Evolutionary conservation across 2,113 vertebrate genomes (phyloP).

Genomic region (Chiloscyllium plagiosum): DNA sequence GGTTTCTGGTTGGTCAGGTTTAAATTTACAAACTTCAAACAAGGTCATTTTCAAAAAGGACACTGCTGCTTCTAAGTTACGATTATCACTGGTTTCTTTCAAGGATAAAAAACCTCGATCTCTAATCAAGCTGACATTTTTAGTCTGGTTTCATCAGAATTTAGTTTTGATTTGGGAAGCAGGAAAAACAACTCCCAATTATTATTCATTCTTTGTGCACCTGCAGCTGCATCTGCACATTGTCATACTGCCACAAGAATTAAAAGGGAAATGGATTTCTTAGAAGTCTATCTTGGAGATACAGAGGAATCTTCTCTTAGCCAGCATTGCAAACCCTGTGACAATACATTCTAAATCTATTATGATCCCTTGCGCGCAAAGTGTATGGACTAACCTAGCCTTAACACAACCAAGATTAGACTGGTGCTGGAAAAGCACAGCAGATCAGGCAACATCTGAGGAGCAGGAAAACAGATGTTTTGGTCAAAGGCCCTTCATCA

Average conservation of each 20-base stretch:
- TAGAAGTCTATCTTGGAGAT: neutral
- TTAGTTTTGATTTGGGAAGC: neutral
- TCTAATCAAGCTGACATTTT: neutral
- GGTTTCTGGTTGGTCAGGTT: neutral
- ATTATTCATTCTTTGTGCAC: neutral
- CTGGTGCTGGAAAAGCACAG: too few relatives aligned
- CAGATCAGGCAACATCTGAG: too few relatives aligned
- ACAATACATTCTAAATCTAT: neutral
- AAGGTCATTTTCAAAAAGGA: conserved; percentile 13
- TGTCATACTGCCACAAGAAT: neutral
- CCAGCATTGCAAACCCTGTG: neutral
- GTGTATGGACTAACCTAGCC: too few relatives aligned
- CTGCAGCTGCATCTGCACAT: neutral
- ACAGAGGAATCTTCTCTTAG: neutral
- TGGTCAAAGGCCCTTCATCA: too few relatives aligned
- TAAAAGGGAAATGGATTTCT: neutral
- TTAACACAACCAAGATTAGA: too few relatives aligned
- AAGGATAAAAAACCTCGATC: neutral
- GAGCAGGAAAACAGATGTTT: too few relatives aligned
- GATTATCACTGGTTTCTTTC: neutral
- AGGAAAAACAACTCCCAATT: neutral
- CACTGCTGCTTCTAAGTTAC: neutral
- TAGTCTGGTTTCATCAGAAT: neutral
- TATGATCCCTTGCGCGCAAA: neutral
- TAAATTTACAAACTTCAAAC: conserved; percentile 24